These are phyloP conservation scores for Podotricha telesiphe DNA, from an alignment of 2,888 invertebrate genomes.

Conservation along the genomic window DNA sequence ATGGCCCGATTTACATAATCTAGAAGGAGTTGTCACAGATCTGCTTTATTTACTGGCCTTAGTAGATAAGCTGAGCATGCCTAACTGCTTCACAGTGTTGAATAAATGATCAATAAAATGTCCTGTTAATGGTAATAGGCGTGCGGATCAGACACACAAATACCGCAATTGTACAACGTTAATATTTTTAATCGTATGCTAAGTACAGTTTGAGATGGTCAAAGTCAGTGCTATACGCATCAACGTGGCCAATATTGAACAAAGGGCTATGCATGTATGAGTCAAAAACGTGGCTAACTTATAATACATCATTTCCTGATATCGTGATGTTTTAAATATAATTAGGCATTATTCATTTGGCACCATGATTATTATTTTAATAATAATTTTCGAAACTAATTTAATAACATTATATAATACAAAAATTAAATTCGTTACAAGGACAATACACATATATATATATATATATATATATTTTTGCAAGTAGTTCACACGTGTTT, in stretches of 20 bases:
- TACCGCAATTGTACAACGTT: conserved; percentile 46
- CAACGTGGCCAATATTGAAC: conserved; percentile 50
- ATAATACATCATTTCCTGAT: conserved; percentile 24
- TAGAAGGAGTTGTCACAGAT: conserved; percentile 58
- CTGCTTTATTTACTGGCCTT: conserved; percentile 63
- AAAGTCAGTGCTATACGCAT: conserved; percentile 64
- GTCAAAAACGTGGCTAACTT: conserved; percentile 57
- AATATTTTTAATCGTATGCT: conserved; percentile 52
- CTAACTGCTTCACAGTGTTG: conserved; percentile 43
- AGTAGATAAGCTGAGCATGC: conserved; percentile 54
- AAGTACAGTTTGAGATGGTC: conserved; percentile 55
- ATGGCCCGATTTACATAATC: conserved; percentile 70
- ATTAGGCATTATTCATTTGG: conserved; percentile 23
- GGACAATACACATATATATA: not conserved
- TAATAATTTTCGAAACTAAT: not conserved
- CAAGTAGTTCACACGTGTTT: conserved; percentile 54
- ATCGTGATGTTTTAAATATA: conserved; percentile 21
- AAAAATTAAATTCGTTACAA: not conserved
- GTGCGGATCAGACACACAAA: conserved; percentile 43
- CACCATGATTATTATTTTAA: not conserved
- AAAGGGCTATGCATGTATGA: conserved; percentile 56
- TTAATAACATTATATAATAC: not conserved
- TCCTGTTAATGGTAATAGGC: conserved; percentile 57
- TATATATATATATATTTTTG: conserved; percentile 46
- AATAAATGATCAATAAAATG: conserved; percentile 67